These are phyloP conservation scores for Pocillopora damicornis DNA, from an alignment of 64 coral and sea anemone species.

Conservation along the genomic window DNA sequence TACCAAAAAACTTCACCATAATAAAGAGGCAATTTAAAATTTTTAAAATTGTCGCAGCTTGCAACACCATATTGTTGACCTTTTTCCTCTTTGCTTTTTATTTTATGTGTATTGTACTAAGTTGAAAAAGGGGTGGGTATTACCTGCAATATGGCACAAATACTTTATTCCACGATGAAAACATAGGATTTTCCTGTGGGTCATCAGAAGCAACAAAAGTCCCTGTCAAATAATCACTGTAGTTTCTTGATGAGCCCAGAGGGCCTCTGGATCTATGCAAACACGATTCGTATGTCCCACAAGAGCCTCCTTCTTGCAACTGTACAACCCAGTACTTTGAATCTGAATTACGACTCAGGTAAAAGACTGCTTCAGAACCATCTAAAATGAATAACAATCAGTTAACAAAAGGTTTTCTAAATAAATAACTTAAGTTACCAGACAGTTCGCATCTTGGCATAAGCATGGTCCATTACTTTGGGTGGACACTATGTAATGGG, in stretches of 20 bases:
- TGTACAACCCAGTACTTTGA: conserved; percentile 89
- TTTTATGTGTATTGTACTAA: not conserved
- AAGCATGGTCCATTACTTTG: no score
- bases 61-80: no score
- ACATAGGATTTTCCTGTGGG: conserved; percentile 86
- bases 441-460: no score
- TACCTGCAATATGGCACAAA: conserved; percentile 99
- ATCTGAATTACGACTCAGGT: conserved; percentile 79
- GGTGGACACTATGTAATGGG: no score
- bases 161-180: conserved; percentile 98
- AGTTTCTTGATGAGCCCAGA: conserved; percentile 79
- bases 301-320: conserved; percentile 92
- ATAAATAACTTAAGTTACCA: no score
- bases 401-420: not conserved
- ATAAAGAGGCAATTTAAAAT: no score
- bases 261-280: conserved; percentile 68
- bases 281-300: conserved; percentile 58
- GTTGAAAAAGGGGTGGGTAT: not conserved
- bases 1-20: no score
- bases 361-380: conserved; percentile 92
- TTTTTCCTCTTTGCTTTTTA: not conserved
- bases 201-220: conserved; percentile 88
- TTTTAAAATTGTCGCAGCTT: no score
- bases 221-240: conserved; percentile 69
- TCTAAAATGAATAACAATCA: conserved; percentile 48